Evolutionary conservation across 2,797 vertebrate species (phyloP).

Genomic region (Gila robusta): DNA sequence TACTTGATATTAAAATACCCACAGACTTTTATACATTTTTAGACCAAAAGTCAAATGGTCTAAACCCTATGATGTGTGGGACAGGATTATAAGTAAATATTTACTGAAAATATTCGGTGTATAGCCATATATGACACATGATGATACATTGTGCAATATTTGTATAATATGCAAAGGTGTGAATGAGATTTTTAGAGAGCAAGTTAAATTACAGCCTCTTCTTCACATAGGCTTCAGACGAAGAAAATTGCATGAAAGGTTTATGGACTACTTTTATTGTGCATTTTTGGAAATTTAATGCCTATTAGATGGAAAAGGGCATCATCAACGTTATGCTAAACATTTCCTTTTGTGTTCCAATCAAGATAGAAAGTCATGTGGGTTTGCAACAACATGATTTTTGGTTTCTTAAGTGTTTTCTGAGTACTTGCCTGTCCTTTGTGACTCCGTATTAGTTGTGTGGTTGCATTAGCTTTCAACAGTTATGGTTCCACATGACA

Average conservation of each 20-base stretch:
- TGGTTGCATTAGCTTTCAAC: neutral
- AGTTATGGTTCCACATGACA: constrained; percentile 31
- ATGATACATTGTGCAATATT: neutral
- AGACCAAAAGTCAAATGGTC: too few species aligned
- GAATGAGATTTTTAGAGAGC: too few species aligned
- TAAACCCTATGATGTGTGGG: too few species aligned
- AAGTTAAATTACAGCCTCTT: neutral
- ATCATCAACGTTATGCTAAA: neutral
- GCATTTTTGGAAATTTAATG: neutral
- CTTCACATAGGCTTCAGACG: neutral
- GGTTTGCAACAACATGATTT: neutral
- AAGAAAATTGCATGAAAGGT: neutral
- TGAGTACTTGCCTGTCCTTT: neutral
- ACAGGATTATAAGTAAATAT: too few species aligned
- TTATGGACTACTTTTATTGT: neutral
- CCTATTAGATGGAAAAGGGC: neutral
- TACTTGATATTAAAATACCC: neutral
- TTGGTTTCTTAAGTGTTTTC: neutral
- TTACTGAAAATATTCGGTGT: neutral
- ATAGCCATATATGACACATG: neutral
- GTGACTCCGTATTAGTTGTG: neutral
- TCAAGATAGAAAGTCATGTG: neutral
- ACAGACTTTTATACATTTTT: neutral
- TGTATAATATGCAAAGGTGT: too few species aligned
- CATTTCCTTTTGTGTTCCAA: neutral